A percentile compares a stretch with the other conserved stretches of the same genome.
Conservation (phyloP, 2,113 vertebrate species). For the Triplophysa siluroides region DNA sequence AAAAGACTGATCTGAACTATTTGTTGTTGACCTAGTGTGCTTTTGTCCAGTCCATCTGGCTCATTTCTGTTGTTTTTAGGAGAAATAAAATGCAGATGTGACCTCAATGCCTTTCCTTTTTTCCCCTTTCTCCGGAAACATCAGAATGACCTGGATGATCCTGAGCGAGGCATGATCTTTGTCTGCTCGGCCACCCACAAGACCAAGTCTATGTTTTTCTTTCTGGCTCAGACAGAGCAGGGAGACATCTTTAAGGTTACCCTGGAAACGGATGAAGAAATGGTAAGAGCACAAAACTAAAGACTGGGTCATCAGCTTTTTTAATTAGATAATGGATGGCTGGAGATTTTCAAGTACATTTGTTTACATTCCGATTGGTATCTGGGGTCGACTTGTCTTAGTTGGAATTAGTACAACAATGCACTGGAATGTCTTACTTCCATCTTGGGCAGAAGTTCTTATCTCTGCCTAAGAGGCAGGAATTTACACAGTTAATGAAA, state of each 20-base stretch:
- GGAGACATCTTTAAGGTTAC: conserved; percentile 99
- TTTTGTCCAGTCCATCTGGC: not conserved
- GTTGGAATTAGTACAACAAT: not conserved
- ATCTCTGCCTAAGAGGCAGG: too few species aligned
- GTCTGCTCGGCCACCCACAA: conserved; percentile 99
- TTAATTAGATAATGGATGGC: not conserved
- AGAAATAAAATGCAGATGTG: not conserved
- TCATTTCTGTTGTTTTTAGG: not conserved
- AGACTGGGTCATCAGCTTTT: not conserved
- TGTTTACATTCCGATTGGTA: not conserved
- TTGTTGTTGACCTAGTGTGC: not conserved
- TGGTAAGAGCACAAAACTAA: conserved; percentile 76
- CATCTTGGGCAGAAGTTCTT: too few species aligned
- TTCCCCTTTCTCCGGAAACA: not conserved
- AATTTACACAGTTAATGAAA: too few species aligned
- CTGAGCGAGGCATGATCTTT: conserved; percentile 98
- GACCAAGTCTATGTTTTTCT: conserved; percentile 99
- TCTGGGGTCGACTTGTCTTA: not conserved
- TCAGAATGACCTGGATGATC: conserved; percentile 97
- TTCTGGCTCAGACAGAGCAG: conserved; percentile 97
- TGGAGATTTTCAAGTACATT: not conserved
- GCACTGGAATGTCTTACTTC: not conserved
- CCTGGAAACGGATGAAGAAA: conserved; percentile 97
- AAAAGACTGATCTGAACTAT: conserved; percentile 64
- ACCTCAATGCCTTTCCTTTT: not conserved